Evolutionary conservation across 2,888 invertebrate genomes (phyloP), one percentile per base, ranked within the genome.

Genomic region (Harpalus rubripes): DNA sequence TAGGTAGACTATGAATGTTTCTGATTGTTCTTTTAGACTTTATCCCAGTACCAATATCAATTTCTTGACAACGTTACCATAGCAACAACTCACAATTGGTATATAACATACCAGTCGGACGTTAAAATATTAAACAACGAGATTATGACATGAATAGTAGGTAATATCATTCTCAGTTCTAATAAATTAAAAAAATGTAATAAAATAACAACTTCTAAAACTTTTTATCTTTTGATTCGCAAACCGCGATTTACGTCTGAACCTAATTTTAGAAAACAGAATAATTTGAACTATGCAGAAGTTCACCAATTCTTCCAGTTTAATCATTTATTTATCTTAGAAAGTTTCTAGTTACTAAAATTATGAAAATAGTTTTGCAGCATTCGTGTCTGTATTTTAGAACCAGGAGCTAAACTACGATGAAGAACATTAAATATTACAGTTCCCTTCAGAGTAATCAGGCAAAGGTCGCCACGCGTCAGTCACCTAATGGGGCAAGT

Each of bases 391-490:
- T 32, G 32, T 52, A 52, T 52, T 52, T 12, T 12, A 32, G 32
- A 12, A 52, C 18, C 59, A 56, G 56, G 56, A 56, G 18, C 15
- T 59, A 59, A 63, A 63, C 26, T 10, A 12, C 22, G 63, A 26
- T 63, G 26, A 26, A 12, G 22, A 18, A 5, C 63, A 63, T 63
- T 63, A 63, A 63, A 63, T 63, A 74, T 74, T 74, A 74, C 26
- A 74, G 52, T 74, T 74, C 74, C 74, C 74, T 72, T 18, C 52
- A 74, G 16, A 22, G 22, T 74, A 74, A 74, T 74, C 52, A 52
- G 52, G 22, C 44, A 74, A 44, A 8, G 74, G 74, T 74, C 74
- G 52, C 22, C 68, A n/a, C 16, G 74, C 44, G 74, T 52, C 74
- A 44, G 18, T 52, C 52, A 52, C 52, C 39, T 80, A 61, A 80